These are phyloP conservation scores for Muscina levida DNA, from an alignment of 2,888 invertebrate species.

Conservation along the genomic window DNA sequence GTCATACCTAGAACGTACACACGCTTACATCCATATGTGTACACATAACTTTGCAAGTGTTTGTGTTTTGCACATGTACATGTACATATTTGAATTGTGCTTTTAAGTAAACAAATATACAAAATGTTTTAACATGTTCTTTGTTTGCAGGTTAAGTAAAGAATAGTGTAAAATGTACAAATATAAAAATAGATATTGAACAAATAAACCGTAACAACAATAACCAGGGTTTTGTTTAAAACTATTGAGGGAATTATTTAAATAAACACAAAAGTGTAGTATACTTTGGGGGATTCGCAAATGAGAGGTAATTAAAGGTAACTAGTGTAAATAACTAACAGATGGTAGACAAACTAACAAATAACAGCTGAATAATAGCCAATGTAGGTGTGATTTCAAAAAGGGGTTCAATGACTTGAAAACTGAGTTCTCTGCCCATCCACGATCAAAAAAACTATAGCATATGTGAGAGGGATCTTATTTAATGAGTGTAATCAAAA, in stretches of 20 bases:
- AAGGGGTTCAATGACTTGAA: too few species aligned
- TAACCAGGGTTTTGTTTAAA: constrained; percentile 69
- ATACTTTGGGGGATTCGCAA: constrained; percentile 55
- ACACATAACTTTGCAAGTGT: constrained; percentile 14
- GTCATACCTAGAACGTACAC: constrained; percentile 3
- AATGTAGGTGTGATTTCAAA: too few species aligned
- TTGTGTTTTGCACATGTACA: constrained; percentile 2
- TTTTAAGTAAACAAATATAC: constrained; percentile 53
- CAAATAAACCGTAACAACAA: constrained; percentile 31
- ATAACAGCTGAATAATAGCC: too few species aligned
- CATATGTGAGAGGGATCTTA: too few species aligned
- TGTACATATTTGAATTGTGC: constrained; percentile 43
- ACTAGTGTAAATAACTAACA: constrained; percentile 8
- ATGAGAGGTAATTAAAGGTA: constrained; percentile 4
- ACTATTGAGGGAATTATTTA: constrained; percentile 72
- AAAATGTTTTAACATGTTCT: constrained; percentile 52
- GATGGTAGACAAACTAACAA: too few species aligned
- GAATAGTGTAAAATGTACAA: constrained; percentile 47
- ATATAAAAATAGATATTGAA: constrained; percentile 34
- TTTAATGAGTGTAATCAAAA: too few species aligned
- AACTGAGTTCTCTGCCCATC: too few species aligned
- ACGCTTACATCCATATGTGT: constrained; percentile 1
- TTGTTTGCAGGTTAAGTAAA: constrained; percentile 64
- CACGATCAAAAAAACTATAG: too few species aligned
- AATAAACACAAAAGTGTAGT: constrained; percentile 17